A percentile compares a stretch with the other conserved stretches of the same genome.
These are phyloP conservation scores for Polymixis flavicincta DNA, from an alignment of 2,888 invertebrate genomes.

Conservation along the genomic window DNA sequence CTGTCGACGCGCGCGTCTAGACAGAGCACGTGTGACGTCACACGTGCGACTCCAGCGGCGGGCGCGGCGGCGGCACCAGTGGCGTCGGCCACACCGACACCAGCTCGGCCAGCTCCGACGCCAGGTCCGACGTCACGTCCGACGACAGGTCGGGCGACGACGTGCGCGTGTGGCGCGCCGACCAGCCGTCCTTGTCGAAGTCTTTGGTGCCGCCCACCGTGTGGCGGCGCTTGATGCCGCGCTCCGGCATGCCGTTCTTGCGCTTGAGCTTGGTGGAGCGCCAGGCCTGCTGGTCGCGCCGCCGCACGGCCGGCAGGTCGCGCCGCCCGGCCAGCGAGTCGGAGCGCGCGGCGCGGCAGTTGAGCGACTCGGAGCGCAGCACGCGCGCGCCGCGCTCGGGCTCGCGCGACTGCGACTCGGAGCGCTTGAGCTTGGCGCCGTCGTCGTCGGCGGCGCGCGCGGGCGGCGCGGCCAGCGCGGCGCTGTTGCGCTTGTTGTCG, in stretches of 20 bases:
- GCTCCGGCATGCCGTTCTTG: constrained; percentile 95
- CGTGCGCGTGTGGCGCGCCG: constrained; percentile 91
- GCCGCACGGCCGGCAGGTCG: constrained; percentile 90
- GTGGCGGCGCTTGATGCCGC: constrained; percentile 96
- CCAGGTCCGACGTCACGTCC: constrained; percentile 70
- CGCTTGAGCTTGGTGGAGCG: constrained; percentile 92
- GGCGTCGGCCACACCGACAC: constrained; percentile 76
- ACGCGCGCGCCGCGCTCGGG: constrained; percentile 74
- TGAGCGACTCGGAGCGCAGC: constrained; percentile 56
- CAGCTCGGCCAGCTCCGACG: constrained; percentile 71
- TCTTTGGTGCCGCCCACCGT: constrained; percentile 98
- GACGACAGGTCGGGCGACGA: constrained; percentile 91
- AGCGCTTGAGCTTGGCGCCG: constrained; percentile 86
- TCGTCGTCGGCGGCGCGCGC: constrained; percentile 58
- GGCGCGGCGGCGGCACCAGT: constrained; percentile 77
- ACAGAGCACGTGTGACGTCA: constrained; percentile 65
- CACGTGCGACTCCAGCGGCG: constrained; percentile 76
- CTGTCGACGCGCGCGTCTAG: constrained; percentile 48
- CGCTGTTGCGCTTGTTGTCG: constrained; percentile 52
- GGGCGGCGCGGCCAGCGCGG: constrained; percentile 53
- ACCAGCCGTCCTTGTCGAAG: constrained; percentile 92
- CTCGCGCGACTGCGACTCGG: constrained; percentile 91
- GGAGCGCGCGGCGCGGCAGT: constrained; percentile 59
- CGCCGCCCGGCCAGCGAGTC: constrained; percentile 74
- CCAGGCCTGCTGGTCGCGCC: constrained; percentile 90